Base-by-base conservation (phyloP, 2,113 vertebrate genomes). In the Anthoscopus minutus region DNA sequence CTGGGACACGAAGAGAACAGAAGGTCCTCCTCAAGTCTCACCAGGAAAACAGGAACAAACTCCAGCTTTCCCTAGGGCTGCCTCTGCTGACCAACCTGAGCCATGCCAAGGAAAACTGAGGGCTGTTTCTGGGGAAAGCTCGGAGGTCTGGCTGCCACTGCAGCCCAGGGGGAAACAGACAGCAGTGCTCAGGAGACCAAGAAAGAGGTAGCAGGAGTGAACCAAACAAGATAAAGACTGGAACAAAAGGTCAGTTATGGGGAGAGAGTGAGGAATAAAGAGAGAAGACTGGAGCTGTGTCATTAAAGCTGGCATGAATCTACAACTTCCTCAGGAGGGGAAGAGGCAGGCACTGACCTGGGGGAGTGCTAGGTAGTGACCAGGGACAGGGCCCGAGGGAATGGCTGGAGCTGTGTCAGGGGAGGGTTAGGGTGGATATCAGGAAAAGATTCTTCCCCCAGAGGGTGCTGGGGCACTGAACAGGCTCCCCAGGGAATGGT, bases 61-160 rank as follows among this genome's bases (percentile, higher is more conserved):
- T 11, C 31, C 15, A n/a, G 6, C 9, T 81, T 86, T 60, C 20
- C 65, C 37, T 4, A 2, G 20, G 13, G 44, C 42, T 79, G 56
- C 7, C 24, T 66, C 54, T 81, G 37, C 38, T 77, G 45, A 69
- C 15, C 50, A 56, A 58, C 40, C 24, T 51, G 62, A 70, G 54
- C 19, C 30, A 35, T 1, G 1, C 21, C 0, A 2, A 45, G 35
- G 38, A 37, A 28, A 71, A 67, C 22, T 0, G 0, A 85, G 37
- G 24, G 4, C 23, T 71, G 10, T 38, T 72, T 69, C 62, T 5
- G 3, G 48, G 17, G 8, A 11, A 25, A 77, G 17, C 33, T 60
- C 5, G 0, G 13, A 38, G 38, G 24, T 35, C 48, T 73, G 70
- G 10, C 30, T 86, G 53, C 35, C 20, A 37, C 38, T 64, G 33